Conservation (phyloP, 2,888 invertebrate genomes). For the Ochropleura plecta region DNA sequence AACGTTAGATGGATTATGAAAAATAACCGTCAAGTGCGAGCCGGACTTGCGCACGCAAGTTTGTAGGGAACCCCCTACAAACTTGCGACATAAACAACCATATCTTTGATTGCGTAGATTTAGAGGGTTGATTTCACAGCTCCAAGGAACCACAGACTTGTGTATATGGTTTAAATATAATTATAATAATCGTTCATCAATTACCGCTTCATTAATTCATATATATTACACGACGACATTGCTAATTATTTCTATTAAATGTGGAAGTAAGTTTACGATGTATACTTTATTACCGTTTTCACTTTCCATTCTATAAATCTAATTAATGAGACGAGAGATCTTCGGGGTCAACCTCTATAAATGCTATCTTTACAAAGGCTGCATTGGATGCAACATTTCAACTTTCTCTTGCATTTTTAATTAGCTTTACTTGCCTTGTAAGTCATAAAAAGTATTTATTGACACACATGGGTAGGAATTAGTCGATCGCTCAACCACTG, state of each 20-base stretch:
- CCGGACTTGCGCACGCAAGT: too few relatives aligned
- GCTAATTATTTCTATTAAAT: background rate
- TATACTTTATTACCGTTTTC: constrained; percentile 7
- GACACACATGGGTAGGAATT: background rate
- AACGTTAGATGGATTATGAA: too few relatives aligned
- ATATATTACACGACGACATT: too few relatives aligned
- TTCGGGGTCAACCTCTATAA: constrained; percentile 17
- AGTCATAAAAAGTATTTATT: background rate
- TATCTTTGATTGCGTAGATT: too few relatives aligned
- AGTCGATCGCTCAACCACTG: too few relatives aligned
- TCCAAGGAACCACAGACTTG: too few relatives aligned
- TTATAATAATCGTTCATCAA: background rate
- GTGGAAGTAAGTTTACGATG: too few relatives aligned
- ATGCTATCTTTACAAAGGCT: background rate
- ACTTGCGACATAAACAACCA: too few relatives aligned
- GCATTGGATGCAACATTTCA: constrained; percentile 2
- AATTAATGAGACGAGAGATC: constrained; percentile 16
- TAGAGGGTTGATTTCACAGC: too few relatives aligned
- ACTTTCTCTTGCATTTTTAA: constrained; percentile 29
- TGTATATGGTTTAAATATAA: too few relatives aligned
- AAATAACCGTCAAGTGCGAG: too few relatives aligned
- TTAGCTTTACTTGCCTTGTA: background rate
- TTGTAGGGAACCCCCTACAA: too few relatives aligned
- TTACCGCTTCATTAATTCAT: background rate
- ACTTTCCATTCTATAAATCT: constrained; percentile 34